These are phyloP conservation scores for Emydura subglobosa DNA, from an alignment of 2,113 vertebrate species.

Conservation along the genomic window DNA sequence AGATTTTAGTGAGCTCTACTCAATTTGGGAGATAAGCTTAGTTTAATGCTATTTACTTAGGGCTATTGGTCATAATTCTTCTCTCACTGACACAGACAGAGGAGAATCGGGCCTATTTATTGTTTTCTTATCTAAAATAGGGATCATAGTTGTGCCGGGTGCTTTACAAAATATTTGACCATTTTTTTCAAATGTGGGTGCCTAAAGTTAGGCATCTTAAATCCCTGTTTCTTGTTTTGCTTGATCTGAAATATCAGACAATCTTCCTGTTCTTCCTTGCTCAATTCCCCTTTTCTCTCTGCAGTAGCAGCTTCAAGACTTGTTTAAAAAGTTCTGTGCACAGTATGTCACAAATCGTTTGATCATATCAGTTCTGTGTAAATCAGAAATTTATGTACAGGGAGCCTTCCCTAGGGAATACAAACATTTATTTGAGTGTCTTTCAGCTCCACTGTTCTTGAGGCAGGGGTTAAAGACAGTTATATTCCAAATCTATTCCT, in stretches of 20 bases:
- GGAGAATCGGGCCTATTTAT: not conserved
- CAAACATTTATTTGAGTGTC: conserved; percentile 34
- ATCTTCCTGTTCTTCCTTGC: not conserved
- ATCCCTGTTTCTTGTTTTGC: not conserved
- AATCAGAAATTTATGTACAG: conserved; percentile 18
- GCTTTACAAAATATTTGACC: not conserved
- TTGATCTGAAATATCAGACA: not conserved
- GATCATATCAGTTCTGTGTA: conserved; percentile 25
- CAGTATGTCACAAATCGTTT: not conserved
- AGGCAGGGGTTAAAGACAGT: conserved; percentile 63
- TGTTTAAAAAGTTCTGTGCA: not conserved
- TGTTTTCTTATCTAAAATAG: not conserved
- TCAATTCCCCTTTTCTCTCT: not conserved
- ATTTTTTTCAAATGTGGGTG: not conserved
- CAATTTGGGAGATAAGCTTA: not conserved
- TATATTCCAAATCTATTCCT: conserved; percentile 53
- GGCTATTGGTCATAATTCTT: not conserved
- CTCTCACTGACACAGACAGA: not conserved
- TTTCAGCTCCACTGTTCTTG: conserved; percentile 43
- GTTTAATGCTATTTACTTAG: not conserved
- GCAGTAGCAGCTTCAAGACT: not conserved
- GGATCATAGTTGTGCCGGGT: not conserved
- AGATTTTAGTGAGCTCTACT: not conserved
- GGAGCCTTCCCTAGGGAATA: conserved; percentile 8
- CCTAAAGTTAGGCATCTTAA: not conserved